Base-by-base conservation (phyloP, 2,888 invertebrate species). In the Atethmia centrago region DNA sequence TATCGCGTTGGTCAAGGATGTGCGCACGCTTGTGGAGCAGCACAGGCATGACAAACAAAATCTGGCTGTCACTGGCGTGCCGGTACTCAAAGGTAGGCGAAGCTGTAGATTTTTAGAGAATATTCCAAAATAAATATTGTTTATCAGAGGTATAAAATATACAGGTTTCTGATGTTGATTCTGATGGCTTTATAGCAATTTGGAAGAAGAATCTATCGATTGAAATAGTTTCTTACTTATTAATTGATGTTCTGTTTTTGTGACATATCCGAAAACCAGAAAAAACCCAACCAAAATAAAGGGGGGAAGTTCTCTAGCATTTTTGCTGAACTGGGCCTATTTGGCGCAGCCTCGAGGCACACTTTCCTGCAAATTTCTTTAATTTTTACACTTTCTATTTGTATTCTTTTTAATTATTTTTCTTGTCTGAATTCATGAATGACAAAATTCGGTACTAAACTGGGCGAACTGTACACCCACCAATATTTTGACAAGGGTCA, bases 31-130 rank as follows among this genome's bases (percentile, higher is more conserved):
- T 79, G 98, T 99, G 16, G 98, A 98, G 87, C 97, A 98, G 69
- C 99, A 99, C 91, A 97, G 98, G 71, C 98, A 98, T 88, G 99
- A 99, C 92, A 98, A 97, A 88, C 98, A 98, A 61, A 98, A 98
- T 58, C 94, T 97, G 86, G 98, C 99, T 1, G 96, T 98, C 66
- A 99, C 99, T 1, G 99, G 99, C 8, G 96, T 97, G 72, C 98
- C 99, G 0, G 97, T 99, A 42, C 95, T 99, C 12, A 96, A 97
- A 87, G 95, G 96, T 96, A 83, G 4, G 56, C 25, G 21, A 21
- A 49, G 21, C 19, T 47, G 8, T 8, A 21, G 7, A 21, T 7
- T 21, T 47, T 45, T 45, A 45, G 19, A 47, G 47, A 47, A 47
- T 19, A 47, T 19, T 47, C 19, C 19, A 49, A 49, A n/a, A 21